These are phyloP conservation scores for Allygus modestus DNA, from an alignment of 2,888 invertebrate species.

Conservation along the genomic window DNA sequence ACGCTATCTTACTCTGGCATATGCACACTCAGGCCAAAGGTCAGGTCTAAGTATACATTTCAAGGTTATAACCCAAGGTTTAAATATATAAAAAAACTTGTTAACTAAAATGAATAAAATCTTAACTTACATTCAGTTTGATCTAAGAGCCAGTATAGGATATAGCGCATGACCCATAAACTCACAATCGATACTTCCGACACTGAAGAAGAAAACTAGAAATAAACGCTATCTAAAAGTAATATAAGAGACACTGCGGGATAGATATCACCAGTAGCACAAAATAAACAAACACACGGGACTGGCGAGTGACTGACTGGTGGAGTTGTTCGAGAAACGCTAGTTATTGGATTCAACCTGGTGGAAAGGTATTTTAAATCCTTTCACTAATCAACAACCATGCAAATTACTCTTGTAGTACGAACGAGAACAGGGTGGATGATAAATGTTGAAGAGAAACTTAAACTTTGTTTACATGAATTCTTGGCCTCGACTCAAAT, in stretches of 20 bases:
- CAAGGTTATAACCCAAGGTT: too few species aligned
- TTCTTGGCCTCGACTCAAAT: constrained; percentile 8
- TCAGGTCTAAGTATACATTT: too few species aligned
- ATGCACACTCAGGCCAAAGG: too few species aligned
- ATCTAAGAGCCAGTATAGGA: constrained; percentile 8
- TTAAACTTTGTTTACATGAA: constrained; percentile 7
- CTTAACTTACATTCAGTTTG: constrained; percentile 18
- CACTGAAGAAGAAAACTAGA: neutral
- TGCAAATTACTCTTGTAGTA: constrained; percentile 10
- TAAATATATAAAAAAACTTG: too few species aligned
- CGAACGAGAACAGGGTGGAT: neutral
- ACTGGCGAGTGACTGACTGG: neutral
- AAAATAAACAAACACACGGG: neutral
- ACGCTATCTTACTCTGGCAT: too few species aligned
- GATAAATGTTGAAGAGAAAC: neutral
- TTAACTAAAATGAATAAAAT: too few species aligned
- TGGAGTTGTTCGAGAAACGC: neutral
- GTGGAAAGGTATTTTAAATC: constrained; percentile 29
- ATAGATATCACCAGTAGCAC: neutral
- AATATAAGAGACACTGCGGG: neutral
- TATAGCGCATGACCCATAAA: constrained; percentile 9
- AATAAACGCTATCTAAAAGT: too few species aligned
- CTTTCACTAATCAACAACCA: constrained; percentile 6
- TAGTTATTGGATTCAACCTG: neutral
- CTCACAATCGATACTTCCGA: neutral